A percentile compares a stretch with the other conserved stretches of the same genome.
These are phyloP conservation scores for Sisor rabdophorus DNA, from an alignment of 2,113 vertebrate genomes.

Conservation along the genomic window DNA sequence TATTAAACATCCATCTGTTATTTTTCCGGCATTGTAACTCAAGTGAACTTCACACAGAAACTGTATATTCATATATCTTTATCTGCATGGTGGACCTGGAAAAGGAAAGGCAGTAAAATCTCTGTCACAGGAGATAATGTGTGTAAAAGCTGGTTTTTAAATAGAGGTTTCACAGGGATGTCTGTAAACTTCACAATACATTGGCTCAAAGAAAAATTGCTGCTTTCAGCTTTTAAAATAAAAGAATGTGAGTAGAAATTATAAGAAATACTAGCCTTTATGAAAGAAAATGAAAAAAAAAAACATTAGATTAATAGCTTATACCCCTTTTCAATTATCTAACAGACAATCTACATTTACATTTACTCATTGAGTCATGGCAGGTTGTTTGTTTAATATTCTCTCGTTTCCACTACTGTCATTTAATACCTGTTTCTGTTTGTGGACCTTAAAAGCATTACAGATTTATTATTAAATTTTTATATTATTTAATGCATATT, in stretches of 20 bases:
- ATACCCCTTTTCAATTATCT: not conserved
- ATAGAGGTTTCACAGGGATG: conserved; percentile 39
- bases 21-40: conserved; percentile 44
- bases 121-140: conserved; percentile 46
- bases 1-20: conserved; percentile 67
- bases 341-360: not conserved
- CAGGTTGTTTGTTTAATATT: not conserved
- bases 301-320: not conserved
- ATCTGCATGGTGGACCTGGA: conserved; percentile 44
- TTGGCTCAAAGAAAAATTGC: conserved; percentile 12
- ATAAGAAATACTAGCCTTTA: not conserved
- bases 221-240: not conserved
- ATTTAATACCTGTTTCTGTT: too few species aligned
- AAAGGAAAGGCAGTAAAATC: conserved; percentile 44
- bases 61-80: conserved; percentile 38
- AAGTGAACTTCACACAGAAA: conserved; percentile 17
- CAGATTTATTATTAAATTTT: too few species aligned
- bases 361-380: not conserved
- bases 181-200: conserved; percentile 33
- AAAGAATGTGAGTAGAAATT: not conserved
- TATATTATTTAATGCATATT: not conserved
- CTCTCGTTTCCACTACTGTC: not conserved
- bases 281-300: conserved; percentile 4
- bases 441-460: too few species aligned
- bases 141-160: conserved; percentile 36